phyloP scores from a whole-genome alignment of 2,113 vertebrate species.

The Myotis lucifugus region DNA sequence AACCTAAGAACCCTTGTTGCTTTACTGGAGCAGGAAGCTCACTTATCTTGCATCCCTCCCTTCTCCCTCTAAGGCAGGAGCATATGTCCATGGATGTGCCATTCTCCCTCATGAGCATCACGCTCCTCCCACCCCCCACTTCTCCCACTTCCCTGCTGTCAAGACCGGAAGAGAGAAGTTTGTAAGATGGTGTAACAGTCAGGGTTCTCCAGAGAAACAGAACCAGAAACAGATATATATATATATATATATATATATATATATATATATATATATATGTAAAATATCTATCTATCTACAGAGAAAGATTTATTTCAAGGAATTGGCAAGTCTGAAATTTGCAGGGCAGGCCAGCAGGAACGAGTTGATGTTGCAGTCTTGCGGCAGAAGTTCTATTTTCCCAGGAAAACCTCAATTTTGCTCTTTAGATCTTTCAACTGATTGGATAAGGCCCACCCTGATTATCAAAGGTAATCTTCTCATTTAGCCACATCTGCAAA shows the following conservation, averaged over 20 bases:
- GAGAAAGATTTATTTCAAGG: neutral
- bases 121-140: fast-evolving
- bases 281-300: too few species aligned
- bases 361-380: neutral
- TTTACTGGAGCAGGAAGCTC: neutral
- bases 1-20: neutral
- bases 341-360: neutral
- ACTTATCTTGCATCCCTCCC: neutral
- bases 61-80: neutral
- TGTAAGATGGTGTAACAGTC: neutral
- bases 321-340: neutral
- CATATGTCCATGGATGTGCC: fast-evolving
- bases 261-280: neutral
- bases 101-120: neutral
- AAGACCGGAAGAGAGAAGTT: neutral
- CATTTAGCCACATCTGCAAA: neutral
- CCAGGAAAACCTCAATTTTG: neutral
- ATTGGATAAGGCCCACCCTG: neutral
- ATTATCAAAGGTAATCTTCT: neutral
- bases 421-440: neutral
- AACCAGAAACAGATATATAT: neutral
- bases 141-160: neutral
- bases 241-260: too few species aligned
- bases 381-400: neutral
- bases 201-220: neutral